Evolutionary conservation across 2,797 vertebrate species (phyloP).

Genomic region (Poecilia wingei): DNA sequence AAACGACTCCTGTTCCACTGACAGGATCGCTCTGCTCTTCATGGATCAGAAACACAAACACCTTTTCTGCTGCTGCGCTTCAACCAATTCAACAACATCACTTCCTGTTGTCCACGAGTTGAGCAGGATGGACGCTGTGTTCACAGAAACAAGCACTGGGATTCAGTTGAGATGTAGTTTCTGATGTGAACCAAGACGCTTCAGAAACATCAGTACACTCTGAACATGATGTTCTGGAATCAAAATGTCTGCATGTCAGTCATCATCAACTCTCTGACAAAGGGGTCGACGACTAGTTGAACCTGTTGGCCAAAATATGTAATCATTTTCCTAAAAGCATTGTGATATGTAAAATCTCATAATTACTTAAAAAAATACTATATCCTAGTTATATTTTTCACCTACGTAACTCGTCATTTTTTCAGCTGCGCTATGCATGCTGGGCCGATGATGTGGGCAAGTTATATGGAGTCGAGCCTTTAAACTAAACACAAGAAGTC

Average conservation of each 20-base stretch:
- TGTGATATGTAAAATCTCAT: not conserved
- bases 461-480: not conserved
- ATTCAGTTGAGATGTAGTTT: not conserved
- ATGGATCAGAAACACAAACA: not conserved
- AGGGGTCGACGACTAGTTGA: not conserved
- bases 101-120: not conserved
- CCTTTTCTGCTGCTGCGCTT: not conserved
- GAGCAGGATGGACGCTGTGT: not conserved
- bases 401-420: not conserved
- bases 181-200: not conserved
- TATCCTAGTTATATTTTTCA: not conserved
- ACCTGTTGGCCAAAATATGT: not conserved
- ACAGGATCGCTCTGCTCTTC: conserved; percentile 9
- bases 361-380: not conserved
- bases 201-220: not conserved
- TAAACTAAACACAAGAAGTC: not conserved
- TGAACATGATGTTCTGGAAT: not conserved
- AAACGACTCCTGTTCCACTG: conserved; percentile 73
- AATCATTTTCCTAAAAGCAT: not conserved
- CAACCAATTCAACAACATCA: not conserved
- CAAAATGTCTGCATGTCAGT: not conserved
- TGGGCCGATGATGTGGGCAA: not conserved
- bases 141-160: not conserved
- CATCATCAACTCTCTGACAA: not conserved
- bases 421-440: not conserved